Evolutionary conservation across 2,113 vertebrate genomes (phyloP), one percentile per base, ranked within the genome.

Genomic region (Daboia siamensis): DNA sequence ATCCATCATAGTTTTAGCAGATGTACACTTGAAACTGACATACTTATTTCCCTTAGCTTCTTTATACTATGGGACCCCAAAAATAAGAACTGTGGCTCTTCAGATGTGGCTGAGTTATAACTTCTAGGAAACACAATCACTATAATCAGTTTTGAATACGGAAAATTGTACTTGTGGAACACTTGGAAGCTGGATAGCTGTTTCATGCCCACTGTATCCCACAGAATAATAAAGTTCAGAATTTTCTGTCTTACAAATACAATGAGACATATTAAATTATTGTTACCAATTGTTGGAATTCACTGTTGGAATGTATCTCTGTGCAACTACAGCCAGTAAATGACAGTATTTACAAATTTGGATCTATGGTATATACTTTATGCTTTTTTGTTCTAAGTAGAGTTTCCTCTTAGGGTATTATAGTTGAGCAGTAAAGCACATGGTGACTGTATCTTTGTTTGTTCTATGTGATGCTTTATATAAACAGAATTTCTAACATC

Each of bases 21-120:
- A 87, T 21, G 5, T 20, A 0, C 3, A 15, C 6, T 55, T 90
- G 17, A 90, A 90, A 21, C 57, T 84, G 26, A 57, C 24, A 86
- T 21, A 55, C 54, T 89, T 24, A 23, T 80, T 89, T 94, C 92
- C 24, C 69, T 85, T 56, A 56, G 91, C 54, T 90, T 51, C 44
- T 44, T 48, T 21, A 86, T 57, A 88, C 20, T 39, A 56, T 33
- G 20, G 54, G 21, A 80, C 6, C 33, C 15, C 69, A 20, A 6
- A 80, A 80, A 8, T 80, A 80, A 39, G n/a, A 74, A 80, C 69
- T 80, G 69, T 80, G 15, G 15, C 2, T 80, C n/a, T 80, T 39
- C 69, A 33, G 13, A 74, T 74, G 13, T 33, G n/a, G 13, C 5
- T 33, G 69, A 74, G 13, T 39, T 74, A 17, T 74, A 74, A 15